Evolutionary conservation across 2,113 vertebrate genomes (phyloP), one percentile per base, ranked within the genome.

Genomic region (Odocoileus hemionus): DNA sequence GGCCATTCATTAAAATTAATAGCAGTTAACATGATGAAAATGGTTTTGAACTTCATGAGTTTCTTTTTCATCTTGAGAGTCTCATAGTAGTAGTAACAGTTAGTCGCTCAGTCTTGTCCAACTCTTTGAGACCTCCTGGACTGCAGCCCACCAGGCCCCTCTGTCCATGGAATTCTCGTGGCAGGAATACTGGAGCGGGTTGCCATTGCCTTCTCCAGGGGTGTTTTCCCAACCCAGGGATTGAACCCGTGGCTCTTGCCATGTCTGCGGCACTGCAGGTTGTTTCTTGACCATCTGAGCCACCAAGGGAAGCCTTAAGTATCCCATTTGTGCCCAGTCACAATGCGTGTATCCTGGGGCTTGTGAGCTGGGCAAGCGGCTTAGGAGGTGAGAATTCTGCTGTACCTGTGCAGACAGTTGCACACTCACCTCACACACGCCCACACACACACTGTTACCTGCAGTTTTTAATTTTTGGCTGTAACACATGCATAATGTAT

Each of bases 1-100:
- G 76, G 58, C 25, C 19, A 26, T 76, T 95, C 58, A 50, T 58
- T 93, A 91, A 97, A 93, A 76, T 36, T 26, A 94, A 85, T 26
- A 76, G n/a, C 45, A 91, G 76, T 85, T 80, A 47, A 52, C 23
- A 14, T 82, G 93, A 57, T 54, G 54, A 78, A 94, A 95, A 39
- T 8, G 26, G 15, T 28, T 45, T 39, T 57, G 50, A 47, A 64
- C 74, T 50, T 84, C 78, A 47, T 0, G 6, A 74, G 47, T 21
- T 36, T 58, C 74, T 87, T 87, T 88, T 67, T 39, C 52, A 23
- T 21, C 45, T 19, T 19, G 7, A 25, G 23, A 58, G 25, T 58
- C 57, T 58, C 57, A 11, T 4, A 9, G 57, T 25, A 54, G 52
- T 19, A 55, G 17, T 55, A 21, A 55, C 8, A 25, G 57, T 52